Evolutionary conservation across 2,888 invertebrate species (phyloP).

Genomic region (Yponomeuta cagnagella): DNA sequence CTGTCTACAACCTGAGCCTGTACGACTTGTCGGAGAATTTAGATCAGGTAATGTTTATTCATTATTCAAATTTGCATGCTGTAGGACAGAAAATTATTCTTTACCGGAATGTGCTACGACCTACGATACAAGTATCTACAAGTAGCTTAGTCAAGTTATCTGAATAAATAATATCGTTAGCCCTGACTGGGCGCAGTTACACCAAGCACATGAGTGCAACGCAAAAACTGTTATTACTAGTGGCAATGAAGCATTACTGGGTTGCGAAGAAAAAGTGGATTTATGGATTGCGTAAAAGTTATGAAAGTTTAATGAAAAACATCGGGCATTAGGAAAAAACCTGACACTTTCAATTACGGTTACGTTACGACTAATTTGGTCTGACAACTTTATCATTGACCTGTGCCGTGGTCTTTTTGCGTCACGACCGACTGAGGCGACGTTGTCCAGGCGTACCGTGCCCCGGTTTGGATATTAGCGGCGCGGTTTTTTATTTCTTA

Average conservation of each 20-base stretch:
- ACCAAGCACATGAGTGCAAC: neutral
- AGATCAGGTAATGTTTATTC: conserved; percentile 77
- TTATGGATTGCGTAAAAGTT: conserved; percentile 9
- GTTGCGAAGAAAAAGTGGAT: neutral
- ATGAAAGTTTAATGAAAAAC: conserved; percentile 6
- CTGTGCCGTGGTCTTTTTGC: conserved; percentile 12
- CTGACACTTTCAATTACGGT: conserved; percentile 15
- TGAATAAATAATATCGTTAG: neutral
- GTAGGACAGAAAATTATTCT: conserved; percentile 19
- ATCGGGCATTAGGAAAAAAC: conserved; percentile 5
- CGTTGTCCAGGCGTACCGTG: conserved; percentile 5
- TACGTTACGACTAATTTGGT: conserved; percentile 12
- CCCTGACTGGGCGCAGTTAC: neutral
- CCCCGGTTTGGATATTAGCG: conserved; percentile 1
- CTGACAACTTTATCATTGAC: conserved; percentile 16
- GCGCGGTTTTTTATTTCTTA: conserved; percentile 6
- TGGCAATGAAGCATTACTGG: neutral
- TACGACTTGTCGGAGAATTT: conserved; percentile 86
- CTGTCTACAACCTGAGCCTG: conserved; percentile 92
- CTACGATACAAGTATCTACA: neutral
- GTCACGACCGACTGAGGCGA: neutral
- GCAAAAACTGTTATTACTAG: neutral
- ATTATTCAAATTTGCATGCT: conserved; percentile 20
- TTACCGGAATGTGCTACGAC: conserved; percentile 6
- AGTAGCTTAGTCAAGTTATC: neutral